Evolutionary conservation across 2,797 vertebrate genomes (phyloP), one percentile per base, ranked within the genome.

Genomic region (Podargus strigoides): DNA sequence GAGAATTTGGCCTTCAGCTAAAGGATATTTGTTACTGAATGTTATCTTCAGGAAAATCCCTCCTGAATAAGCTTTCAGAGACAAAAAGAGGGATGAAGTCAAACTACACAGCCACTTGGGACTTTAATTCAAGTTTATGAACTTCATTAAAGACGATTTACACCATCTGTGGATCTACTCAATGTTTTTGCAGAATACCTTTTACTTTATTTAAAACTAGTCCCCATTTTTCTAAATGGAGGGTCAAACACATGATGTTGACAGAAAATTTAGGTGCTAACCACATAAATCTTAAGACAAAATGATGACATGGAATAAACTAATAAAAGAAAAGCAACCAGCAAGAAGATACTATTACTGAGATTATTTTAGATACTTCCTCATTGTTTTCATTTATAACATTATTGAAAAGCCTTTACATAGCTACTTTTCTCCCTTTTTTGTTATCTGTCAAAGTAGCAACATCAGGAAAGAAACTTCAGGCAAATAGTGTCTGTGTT

Each of bases 101-200:
- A 94, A 96, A 76, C 77, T 87, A 70, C 70, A 58, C 27, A 89
- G 80, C 20, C 85, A 77, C 68, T 77, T 91, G 79, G 74, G 91
- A 94, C 64, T 94, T 94, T 84, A 96, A 93, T 94, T 96, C 80
- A 94, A 82, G 89, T 91, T 94, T 94, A 80, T 96, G 55, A 94
- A 93, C 83, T 91, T 91, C 87, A 86, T 88, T 95, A 91, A 86
- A 86, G 74, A 86, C 74, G 93, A 89, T 85, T 95, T 94, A 91
- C 91, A 93, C 68, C 79, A 93, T 91, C 87, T 86, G 89, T 67
- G 63, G n/a, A 85, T 90, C 60, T 91, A 75, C 44, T 72, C 73
- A 59, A 4, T 63, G 66, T 39, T 86, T 94, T 76, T 79, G 39
- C 41, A 76, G 76, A 91, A 86, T 85, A 91, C 2, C 2, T 88